Evolutionary conservation across 2,888 invertebrate species (phyloP), one percentile per base, ranked within the genome.

Genomic region (Tetrapedia diversipes): DNA sequence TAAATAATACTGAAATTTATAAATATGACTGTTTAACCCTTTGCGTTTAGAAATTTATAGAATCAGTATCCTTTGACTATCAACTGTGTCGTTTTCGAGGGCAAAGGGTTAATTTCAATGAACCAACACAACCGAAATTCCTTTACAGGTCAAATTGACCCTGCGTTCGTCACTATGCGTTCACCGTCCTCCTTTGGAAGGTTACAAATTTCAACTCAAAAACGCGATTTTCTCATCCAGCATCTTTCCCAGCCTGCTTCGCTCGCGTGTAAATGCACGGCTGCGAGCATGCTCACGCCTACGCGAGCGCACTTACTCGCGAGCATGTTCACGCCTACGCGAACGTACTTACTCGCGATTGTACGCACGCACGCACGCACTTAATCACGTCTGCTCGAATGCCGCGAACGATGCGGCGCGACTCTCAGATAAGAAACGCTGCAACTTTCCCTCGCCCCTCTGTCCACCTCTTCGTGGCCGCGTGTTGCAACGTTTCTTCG

Each of bases 321-420:
- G 29, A 37, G 22, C 56, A 51, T 27, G 49, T 29, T 51, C 27
- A 51, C 49, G 49, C 49, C 49, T 51, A 51, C 49, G 14, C 27
- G 49, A 24, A 4, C 27, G 27, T 16, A 4, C 49, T n/a, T n/a
- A n/a, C n/a, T 39, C n/a, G 39, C 49, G 29, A 37, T 41, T 66
- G 71, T 41, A 67, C 66, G 41, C 72, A 32, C 49, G 29, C 64
- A 57, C 65, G 77, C 69, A 64, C 66, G 43, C 77, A 67, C 63
- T 78, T 77, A 71, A 78, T 77, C 78, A 78, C 78, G 59, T 37
- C 51, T 19, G 22, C 66, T 67, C 63, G 67, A 59, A 60, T 54
- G 63, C 61, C 54, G 70, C 70, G 24, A 59, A 70, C 65, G 66
- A 61, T 69, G 77, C 77, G 67, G 70, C 69, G 43, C 70, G 39